Percentiles rank a stretch among this genome's conserved stretches.
Evolutionary conservation across 2,113 vertebrate species (phyloP).

Genomic region (Scatophagus argus): DNA sequence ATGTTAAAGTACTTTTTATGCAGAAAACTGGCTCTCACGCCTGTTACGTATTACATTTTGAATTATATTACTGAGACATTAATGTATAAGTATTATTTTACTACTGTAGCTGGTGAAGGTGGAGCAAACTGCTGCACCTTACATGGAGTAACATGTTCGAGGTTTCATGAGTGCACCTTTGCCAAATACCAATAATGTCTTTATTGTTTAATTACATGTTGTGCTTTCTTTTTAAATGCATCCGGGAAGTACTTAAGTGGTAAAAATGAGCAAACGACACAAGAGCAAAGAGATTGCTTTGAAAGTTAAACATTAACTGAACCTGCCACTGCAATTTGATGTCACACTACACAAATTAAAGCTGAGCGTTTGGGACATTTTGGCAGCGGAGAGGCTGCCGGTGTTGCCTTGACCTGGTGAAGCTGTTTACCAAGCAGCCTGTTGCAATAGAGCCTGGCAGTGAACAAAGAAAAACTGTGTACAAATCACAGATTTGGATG

Average conservation of each 20-base stretch:
- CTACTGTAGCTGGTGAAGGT: not conserved
- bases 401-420: not conserved
- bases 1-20: not conserved
- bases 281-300: not conserved
- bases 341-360: constrained; percentile 11
- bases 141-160: not conserved
- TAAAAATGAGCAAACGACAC: not conserved
- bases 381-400: not conserved
- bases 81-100: not conserved
- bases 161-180: no score
- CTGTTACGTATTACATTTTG: not conserved
- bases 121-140: not conserved
- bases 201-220: not conserved
- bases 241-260: not conserved
- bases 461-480: constrained; percentile 12
- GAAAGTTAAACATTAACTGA: constrained; percentile 46
- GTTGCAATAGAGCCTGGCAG: constrained; percentile 6
- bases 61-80: not conserved
- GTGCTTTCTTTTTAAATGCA: not conserved
- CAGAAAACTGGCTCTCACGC: no score
- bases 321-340: not conserved
- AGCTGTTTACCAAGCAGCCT: constrained; percentile 22
- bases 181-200: not conserved
- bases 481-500: constrained; percentile 47
- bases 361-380: not conserved